Base-by-base conservation (phyloP, 2,797 vertebrate species). In the Peromyscus eremicus region DNA sequence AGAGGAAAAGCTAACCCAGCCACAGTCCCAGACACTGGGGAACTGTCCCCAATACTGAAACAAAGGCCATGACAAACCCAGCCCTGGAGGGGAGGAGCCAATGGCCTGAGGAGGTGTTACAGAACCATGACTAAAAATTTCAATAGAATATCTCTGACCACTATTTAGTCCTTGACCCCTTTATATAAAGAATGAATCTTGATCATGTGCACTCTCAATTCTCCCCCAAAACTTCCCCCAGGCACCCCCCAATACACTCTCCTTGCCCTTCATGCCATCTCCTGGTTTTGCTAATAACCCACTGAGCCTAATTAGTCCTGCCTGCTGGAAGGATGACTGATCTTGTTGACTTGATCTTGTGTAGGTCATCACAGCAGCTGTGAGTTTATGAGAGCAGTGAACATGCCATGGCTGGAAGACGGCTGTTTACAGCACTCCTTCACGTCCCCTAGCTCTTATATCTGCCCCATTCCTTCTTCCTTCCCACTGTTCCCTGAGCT, bases 1-100 rank as follows among this genome's bases (percentile, higher is more conserved):
- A 92, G 37, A 76, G 73, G 5, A 57, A 80, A 90, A 83, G 64
- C 60, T 43, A 52, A 76, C n/a, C 29, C 0, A 4, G 80, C n/a
- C 64, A 62, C 37, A 21, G 29, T 43, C 32, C 17, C 37, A 55
- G 73, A 95, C 64, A n/a, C 29, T 71, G 13, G 60, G 17, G 40
- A 46, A 97, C 52, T 60, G 71, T 73, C 68, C 71, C 73, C 90
- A 43, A 75, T 70, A 52, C 25, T 73, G 89, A 83, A 94, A 66
- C 87, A 86, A 93, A 62, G 70, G 43, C 46, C 62, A 27, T 37
- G n/a, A 88, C 62, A 94, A 93, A 70, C 29, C 17, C 49, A 71
- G 0, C 49, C 66, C 40, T 70, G 9, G 9, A 27, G 1, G 21
- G 1, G 7, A 52, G 9, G 34, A 10, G 75, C 9, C 55, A 43